These are phyloP conservation scores for Hassar affinis DNA, from an alignment of 2,113 vertebrate genomes.

Conservation along the genomic window DNA sequence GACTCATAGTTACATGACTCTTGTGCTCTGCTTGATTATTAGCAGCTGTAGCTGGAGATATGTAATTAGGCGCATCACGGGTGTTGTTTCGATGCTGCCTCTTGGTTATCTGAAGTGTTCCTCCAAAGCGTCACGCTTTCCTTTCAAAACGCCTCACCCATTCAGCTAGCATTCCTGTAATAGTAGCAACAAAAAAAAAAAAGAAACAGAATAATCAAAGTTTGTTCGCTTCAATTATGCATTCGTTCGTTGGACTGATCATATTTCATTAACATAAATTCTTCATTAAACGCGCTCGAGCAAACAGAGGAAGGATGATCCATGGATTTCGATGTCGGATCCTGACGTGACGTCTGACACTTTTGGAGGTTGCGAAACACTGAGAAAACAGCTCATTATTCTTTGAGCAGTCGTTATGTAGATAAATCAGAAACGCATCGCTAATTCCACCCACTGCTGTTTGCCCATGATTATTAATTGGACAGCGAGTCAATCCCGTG, in stretches of 20 bases:
- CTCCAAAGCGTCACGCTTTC: neutral
- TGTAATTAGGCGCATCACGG: constrained; percentile 8
- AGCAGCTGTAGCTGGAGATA: neutral
- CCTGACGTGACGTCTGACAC: constrained; percentile 32
- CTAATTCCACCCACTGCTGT: constrained; percentile 51
- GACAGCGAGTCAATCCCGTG: constrained; percentile 69
- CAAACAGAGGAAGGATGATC: constrained; percentile 59
- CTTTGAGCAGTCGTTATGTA: constrained; percentile 11
- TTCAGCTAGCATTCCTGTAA: neutral
- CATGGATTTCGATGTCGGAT: constrained; percentile 48
- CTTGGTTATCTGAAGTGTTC: constrained; percentile 14
- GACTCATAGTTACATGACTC: constrained; percentile 20
- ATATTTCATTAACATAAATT: constrained; percentile 63
- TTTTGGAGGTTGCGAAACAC: neutral
- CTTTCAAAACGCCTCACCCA: neutral
- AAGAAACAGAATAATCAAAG: constrained; percentile 49
- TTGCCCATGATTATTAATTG: constrained; percentile 67
- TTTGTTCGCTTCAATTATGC: constrained; percentile 65
- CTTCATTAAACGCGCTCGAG: constrained; percentile 59
- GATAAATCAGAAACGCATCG: constrained; percentile 58
- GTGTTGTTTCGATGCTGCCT: neutral
- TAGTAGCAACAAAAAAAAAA: too few species aligned
- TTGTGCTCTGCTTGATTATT: constrained; percentile 50
- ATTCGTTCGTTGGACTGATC: constrained; percentile 56
- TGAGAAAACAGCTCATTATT: constrained; percentile 39